Evolutionary conservation across 2,888 invertebrate species (phyloP).

Genomic region (Craniophora ligustri): DNA sequence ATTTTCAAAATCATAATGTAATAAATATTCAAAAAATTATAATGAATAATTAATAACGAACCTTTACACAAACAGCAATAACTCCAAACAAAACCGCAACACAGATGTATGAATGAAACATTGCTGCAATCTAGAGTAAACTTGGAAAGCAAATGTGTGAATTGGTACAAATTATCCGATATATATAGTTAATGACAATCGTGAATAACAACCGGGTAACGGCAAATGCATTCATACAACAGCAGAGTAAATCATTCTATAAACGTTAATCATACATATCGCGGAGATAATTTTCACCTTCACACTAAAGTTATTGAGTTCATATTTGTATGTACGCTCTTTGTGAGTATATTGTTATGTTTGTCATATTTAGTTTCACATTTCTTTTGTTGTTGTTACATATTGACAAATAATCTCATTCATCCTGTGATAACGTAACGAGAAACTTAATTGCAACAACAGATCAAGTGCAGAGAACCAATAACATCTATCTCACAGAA

Average conservation of each 20-base stretch:
- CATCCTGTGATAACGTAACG: slow-evolving; percentile 30
- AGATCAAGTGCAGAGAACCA: slow-evolving; percentile 6
- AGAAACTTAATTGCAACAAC: slow-evolving; percentile 16
- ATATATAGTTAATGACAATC: slow-evolving; percentile 56
- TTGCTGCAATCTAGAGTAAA: slow-evolving; percentile 25
- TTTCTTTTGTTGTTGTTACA: slow-evolving; percentile 30
- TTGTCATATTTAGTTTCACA: slow-evolving; percentile 44
- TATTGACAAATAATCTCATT: slow-evolving; percentile 47
- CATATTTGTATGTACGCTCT: slow-evolving; percentile 9
- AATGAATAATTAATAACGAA: slow-evolving; percentile 15
- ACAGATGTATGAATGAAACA: slow-evolving; percentile 25
- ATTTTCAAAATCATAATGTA: no score
- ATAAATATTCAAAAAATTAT: no score
- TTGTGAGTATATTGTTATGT: slow-evolving; percentile 12
- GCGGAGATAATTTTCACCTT: not conserved
- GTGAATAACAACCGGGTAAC: slow-evolving; percentile 33
- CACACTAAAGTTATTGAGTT: slow-evolving; percentile 6
- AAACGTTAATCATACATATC: slow-evolving; percentile 15
- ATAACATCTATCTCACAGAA: slow-evolving; percentile 5
- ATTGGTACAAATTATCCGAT: slow-evolving; percentile 57
- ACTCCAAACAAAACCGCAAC: slow-evolving; percentile 22
- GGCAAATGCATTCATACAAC: slow-evolving; percentile 30
- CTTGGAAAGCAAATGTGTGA: slow-evolving; percentile 66
- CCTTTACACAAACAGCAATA: slow-evolving; percentile 29
- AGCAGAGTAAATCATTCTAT: slow-evolving; percentile 38